Conservation (phyloP, 2,113 vertebrate genomes). For the Chloropsis cyanopogon region DNA sequence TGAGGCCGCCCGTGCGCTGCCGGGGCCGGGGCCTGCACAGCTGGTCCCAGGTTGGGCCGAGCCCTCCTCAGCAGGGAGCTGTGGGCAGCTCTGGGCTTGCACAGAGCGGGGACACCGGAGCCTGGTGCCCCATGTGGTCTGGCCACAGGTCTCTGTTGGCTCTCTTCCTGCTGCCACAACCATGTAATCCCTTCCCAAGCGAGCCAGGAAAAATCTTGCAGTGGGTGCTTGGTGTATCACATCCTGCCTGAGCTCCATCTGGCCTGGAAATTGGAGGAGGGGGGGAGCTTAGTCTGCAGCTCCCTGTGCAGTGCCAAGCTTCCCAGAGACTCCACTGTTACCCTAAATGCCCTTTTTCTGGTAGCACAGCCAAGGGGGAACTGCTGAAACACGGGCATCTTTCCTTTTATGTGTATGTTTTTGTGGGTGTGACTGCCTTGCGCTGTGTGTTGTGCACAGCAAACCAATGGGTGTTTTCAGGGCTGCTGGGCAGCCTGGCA, state of each 20-base stretch:
- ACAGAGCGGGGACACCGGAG: neutral
- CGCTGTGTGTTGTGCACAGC: fast-evolving
- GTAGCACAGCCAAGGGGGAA: neutral
- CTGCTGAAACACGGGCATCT: fast-evolving
- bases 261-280: neutral
- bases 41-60: no score
- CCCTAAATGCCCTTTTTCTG: neutral
- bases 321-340: neutral
- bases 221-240: neutral
- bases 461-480: neutral
- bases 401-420: neutral
- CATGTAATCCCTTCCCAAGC: neutral
- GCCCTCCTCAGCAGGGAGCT: neutral
- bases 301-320: fast-evolving
- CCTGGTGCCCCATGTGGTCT: neutral
- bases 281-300: neutral
- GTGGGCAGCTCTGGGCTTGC: neutral
- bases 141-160: neutral
- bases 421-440: fast-evolving
- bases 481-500: neutral
- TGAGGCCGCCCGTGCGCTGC: fast-evolving
- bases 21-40: fast-evolving
- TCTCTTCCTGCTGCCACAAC: neutral
- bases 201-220: neutral
- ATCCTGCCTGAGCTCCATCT: neutral